Evolutionary conservation across 1,140 invertebrate genomes (phyloP).

Genomic region (Euwallacea similis): DNA sequence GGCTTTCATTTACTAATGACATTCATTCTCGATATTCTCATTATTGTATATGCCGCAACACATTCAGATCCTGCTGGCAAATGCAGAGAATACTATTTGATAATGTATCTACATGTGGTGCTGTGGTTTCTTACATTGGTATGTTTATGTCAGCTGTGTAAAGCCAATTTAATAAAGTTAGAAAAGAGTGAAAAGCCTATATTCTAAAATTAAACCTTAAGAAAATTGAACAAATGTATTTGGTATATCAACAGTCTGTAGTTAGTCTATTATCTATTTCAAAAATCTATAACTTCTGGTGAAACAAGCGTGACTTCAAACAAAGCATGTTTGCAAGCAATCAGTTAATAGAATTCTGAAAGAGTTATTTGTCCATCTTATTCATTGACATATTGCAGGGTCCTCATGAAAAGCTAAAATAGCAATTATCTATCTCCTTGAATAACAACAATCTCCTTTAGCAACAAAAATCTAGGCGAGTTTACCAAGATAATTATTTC

Average conservation of each 20-base stretch:
- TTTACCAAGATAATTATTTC: too few relatives aligned
- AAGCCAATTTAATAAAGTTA: not conserved
- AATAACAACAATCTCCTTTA: too few relatives aligned
- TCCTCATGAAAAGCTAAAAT: not conserved
- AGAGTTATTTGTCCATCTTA: not conserved
- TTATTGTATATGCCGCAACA: slow-evolving; percentile 59
- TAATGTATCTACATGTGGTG: slow-evolving; percentile 64
- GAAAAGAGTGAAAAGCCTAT: not conserved
- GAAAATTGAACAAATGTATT: not conserved
- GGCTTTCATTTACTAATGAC: slow-evolving; percentile 57
- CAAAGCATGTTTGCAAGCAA: not conserved
- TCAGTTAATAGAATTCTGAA: not conserved
- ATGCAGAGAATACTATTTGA: slow-evolving; percentile 68
- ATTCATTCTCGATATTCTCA: slow-evolving; percentile 60
- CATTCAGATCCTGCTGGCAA: slow-evolving; percentile 60
- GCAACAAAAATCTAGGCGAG: too few relatives aligned
- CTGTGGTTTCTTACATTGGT: slow-evolving; percentile 66
- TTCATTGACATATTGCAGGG: not conserved
- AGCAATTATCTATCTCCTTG: not conserved
- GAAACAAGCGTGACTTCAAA: not conserved
- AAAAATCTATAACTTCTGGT: not conserved
- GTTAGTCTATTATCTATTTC: not conserved
- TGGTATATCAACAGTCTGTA: not conserved
- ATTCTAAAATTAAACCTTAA: not conserved
- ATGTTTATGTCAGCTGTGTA: slow-evolving; percentile 40